phyloP scores from a whole-genome alignment of 1,140 invertebrate species.

The Drosophila triauraria region DNA sequence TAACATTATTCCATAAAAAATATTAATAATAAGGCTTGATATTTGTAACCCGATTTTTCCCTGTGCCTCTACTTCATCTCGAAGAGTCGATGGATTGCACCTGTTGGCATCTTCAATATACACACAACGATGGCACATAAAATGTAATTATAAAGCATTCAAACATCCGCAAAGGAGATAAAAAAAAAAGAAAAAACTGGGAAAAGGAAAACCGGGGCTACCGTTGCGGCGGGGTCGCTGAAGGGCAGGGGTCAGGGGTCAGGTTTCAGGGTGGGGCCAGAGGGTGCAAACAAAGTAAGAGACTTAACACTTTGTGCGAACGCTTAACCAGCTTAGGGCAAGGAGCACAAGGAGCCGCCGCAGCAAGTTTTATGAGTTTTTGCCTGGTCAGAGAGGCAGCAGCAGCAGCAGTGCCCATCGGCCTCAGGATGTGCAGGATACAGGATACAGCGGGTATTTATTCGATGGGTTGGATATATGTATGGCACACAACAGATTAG shows the following conservation, averaged over 20 bases:
- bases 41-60: background rate
- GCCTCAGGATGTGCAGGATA: conserved; percentile 5
- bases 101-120: conserved; percentile 61
- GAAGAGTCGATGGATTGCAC: conserved; percentile 47
- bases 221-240: background rate
- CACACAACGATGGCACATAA: conserved; percentile 54
- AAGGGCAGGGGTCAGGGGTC: background rate
- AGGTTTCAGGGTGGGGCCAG: background rate
- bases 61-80: conserved; percentile 25
- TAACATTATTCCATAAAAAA: background rate
- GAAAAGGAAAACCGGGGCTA: background rate
- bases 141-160: conserved; percentile 80
- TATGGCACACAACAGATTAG: conserved; percentile 6
- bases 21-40: background rate
- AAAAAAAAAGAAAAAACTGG: background rate
- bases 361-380: conserved; percentile 70
- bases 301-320: conserved; percentile 75
- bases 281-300: conserved; percentile 50
- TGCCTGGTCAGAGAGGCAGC: conserved; percentile 29
- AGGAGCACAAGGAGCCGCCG: conserved; percentile 26
- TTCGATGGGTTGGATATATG: conserved; percentile 7
- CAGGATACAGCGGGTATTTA: background rate
- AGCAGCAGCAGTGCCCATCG: conserved; percentile 10
- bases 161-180: conserved; percentile 51
- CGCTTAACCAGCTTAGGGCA: conserved; percentile 75